Conservation (phyloP, 2,113 vertebrate species). For the Hippocampus comes region DNA sequence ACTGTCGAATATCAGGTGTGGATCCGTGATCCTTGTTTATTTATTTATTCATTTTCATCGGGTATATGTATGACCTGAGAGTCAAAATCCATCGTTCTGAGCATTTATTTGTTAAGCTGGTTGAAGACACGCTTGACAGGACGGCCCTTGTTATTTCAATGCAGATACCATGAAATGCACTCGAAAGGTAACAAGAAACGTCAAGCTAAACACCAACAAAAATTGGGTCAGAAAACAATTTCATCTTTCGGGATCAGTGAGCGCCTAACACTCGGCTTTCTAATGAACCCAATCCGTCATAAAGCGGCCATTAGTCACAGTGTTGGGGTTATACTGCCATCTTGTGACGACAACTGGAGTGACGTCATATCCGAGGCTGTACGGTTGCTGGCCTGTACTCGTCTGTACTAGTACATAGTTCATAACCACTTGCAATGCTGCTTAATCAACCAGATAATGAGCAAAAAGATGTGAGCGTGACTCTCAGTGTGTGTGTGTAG, state of each 20-base stretch:
- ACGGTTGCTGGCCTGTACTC: not conserved
- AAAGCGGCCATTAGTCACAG: slow-evolving; percentile 3
- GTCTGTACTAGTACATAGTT: slow-evolving; percentile 31
- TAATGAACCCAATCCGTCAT: slow-evolving; percentile 14
- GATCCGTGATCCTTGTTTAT: not conserved
- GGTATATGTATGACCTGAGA: not conserved
- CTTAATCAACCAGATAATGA: slow-evolving; percentile 67
- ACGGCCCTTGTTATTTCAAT: not conserved
- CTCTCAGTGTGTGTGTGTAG: slow-evolving; percentile 22
- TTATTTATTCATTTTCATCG: not conserved
- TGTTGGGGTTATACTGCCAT: slow-evolving; percentile 60
- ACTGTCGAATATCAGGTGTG: too few relatives aligned
- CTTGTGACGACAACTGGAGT: slow-evolving; percentile 46
- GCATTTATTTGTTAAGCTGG: not conserved
- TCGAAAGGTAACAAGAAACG: not conserved
- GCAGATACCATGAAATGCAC: not conserved
- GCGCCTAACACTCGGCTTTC: not conserved
- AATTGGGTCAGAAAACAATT: slow-evolving; percentile 1
- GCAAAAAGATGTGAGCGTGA: slow-evolving; percentile 45
- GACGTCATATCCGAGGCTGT: not conserved
- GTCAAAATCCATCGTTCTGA: not conserved
- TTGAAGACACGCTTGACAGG: not conserved
- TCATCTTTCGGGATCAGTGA: not conserved
- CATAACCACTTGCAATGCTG: slow-evolving; percentile 52
- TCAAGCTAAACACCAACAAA: not conserved